A percentile compares a stretch with the other conserved stretches of the same genome.
These are phyloP conservation scores for Drosophila pruinosa DNA, from an alignment of 1,140 invertebrate species.

Conservation along the genomic window DNA sequence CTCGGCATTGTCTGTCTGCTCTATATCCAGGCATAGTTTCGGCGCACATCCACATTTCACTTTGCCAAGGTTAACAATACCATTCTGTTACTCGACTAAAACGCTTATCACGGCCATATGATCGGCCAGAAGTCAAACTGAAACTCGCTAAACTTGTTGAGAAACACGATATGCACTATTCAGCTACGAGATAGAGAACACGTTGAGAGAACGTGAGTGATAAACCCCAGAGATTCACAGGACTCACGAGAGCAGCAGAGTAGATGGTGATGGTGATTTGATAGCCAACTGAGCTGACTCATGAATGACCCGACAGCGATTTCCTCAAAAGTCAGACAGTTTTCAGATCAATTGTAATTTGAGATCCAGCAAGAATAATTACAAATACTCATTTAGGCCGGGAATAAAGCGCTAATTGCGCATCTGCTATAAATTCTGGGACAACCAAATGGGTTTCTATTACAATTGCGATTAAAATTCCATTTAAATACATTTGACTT, in stretches of 20 bases:
- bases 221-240: conserved; percentile 27
- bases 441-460: conserved; percentile 38
- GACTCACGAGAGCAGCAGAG: neutral
- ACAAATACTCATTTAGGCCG: neutral
- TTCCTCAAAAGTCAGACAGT: conserved; percentile 62
- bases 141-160: conserved; percentile 81
- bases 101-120: conserved; percentile 58
- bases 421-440: conserved; percentile 63
- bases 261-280: conserved; percentile 63
- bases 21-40: neutral
- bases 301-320: conserved; percentile 50
- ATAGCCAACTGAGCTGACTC: conserved; percentile 52
- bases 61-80: conserved; percentile 71
- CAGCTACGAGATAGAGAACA: conserved; percentile 6
- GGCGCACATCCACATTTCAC: neutral
- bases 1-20: neutral
- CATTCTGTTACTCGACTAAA: no score
- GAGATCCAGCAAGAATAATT: conserved; percentile 27
- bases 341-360: conserved; percentile 41
- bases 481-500: conserved; percentile 23
- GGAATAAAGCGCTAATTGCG: conserved; percentile 58
- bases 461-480: conserved; percentile 22
- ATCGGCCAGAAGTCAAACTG: conserved; percentile 69
- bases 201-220: conserved; percentile 10
- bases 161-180: conserved; percentile 53